Conservation (phyloP, 1,140 invertebrate species). For the Chymomyza costata region DNA sequence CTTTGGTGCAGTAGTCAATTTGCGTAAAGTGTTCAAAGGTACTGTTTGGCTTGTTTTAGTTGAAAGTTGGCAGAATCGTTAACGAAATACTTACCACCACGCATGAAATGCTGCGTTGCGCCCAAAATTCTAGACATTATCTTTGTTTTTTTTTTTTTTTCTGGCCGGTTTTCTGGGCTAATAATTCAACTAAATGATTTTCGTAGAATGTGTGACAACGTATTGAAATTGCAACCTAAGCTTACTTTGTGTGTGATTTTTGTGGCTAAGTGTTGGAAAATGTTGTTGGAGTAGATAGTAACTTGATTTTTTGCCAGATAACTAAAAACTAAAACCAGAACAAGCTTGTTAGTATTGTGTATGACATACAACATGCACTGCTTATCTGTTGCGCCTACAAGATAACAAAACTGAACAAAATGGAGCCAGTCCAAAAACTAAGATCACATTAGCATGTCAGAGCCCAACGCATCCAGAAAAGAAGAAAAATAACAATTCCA, state of each 20-base stretch:
- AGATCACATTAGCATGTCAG: conserved; percentile 56
- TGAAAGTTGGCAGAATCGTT: too few species aligned
- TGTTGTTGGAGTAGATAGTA: too few species aligned
- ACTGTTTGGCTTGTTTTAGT: conserved; percentile 9
- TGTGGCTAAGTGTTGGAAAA: too few species aligned
- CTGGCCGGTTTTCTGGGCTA: background rate
- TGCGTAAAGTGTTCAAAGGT: conserved; percentile 9
- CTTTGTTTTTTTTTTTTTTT: conserved; percentile 1
- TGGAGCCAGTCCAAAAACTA: conserved; percentile 12
- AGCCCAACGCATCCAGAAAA: conserved; percentile 40
- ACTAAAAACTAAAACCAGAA: too few species aligned
- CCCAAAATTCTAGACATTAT: conserved; percentile 50
- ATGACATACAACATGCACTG: conserved; percentile 9
- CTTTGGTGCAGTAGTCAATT: conserved; percentile 7
- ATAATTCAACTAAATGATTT: conserved; percentile 21
- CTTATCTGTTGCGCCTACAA: too few species aligned
- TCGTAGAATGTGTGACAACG: background rate
- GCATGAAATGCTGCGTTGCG: conserved; percentile 23
- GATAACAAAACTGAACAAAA: background rate
- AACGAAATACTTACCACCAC: conserved; percentile 34
- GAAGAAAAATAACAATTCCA: too few species aligned
- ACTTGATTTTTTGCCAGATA: too few species aligned
- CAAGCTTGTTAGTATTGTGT: too few species aligned
- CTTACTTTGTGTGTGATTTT: too few species aligned
- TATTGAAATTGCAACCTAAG: too few species aligned